Conservation (phyloP, 2,888 invertebrate species). For the Hypomecis punctinalis region DNA sequence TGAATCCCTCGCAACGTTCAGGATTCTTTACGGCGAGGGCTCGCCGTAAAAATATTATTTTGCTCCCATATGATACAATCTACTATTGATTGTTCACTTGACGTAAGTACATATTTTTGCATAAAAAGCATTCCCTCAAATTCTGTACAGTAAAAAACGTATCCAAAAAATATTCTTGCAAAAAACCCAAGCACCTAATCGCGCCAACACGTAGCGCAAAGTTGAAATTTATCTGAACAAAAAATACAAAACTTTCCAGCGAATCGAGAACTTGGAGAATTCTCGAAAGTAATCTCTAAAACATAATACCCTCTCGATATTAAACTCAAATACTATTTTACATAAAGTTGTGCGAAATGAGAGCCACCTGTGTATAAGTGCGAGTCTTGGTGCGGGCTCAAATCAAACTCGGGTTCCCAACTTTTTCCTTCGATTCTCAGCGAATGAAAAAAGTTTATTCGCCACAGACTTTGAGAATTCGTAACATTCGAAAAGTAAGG, state of each 20-base stretch:
- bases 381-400: constrained; percentile 48
- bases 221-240: constrained; percentile 49
- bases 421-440: constrained; percentile 50
- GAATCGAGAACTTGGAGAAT: constrained; percentile 41
- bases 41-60: too few relatives aligned
- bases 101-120: too few relatives aligned
- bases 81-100: too few relatives aligned
- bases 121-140: too few relatives aligned
- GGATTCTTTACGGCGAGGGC: not conserved
- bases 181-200: constrained; percentile 8
- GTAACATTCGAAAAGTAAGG: constrained; percentile 52
- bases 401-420: constrained; percentile 61
- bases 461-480: constrained; percentile 51
- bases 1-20: too few relatives aligned
- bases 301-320: constrained; percentile 56
- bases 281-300: constrained; percentile 55
- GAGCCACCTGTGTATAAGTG: constrained; percentile 61
- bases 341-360: constrained; percentile 63
- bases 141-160: not conserved
- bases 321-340: constrained; percentile 62
- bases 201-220: constrained; percentile 14
- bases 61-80: too few relatives aligned
- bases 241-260: constrained; percentile 48
- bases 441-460: constrained; percentile 70
- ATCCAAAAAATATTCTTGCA: not conserved